Conservation (phyloP, 2,888 invertebrate species). For the Andrena bucephala region DNA sequence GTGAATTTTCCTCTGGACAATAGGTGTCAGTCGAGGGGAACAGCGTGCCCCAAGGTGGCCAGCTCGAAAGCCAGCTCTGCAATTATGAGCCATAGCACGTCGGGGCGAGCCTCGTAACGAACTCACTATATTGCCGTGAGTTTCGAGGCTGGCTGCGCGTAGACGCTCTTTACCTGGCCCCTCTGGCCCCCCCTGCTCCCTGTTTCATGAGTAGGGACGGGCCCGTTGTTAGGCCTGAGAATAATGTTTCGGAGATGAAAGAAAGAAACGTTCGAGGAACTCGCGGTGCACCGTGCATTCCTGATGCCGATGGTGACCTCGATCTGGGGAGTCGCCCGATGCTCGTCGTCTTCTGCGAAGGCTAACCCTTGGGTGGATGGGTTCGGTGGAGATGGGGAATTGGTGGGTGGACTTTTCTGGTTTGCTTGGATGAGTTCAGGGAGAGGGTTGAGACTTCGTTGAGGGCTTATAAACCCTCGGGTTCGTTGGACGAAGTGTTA, state of each 20-base stretch:
- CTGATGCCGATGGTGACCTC: constrained; percentile 51
- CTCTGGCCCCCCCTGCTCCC: constrained; percentile 27
- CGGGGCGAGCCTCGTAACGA: constrained; percentile 83
- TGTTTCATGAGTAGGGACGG: constrained; percentile 21
- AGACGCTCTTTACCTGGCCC: constrained; percentile 68
- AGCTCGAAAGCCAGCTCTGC: constrained; percentile 80
- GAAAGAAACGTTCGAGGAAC: constrained; percentile 65
- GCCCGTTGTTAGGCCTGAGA: constrained; percentile 45
- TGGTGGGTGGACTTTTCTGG: too few relatives aligned
- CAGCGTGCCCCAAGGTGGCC: constrained; percentile 78
- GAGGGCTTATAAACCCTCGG: too few relatives aligned
- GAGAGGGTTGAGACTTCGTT: too few relatives aligned
- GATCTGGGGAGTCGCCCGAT: constrained; percentile 21
- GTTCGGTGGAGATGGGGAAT: background rate
- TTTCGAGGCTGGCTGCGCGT: constrained; percentile 73
- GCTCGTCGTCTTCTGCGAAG: constrained; percentile 5
- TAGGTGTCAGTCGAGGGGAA: constrained; percentile 78
- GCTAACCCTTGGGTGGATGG: background rate
- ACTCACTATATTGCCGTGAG: constrained; percentile 82
- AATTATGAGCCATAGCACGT: constrained; percentile 84
- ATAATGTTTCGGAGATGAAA: constrained; percentile 65
- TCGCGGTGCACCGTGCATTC: constrained; percentile 47
- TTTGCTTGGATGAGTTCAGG: too few relatives aligned
- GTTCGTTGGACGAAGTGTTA: too few relatives aligned
- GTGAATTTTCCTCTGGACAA: constrained; percentile 73